Percentiles rank a stretch among this genome's conserved stretches.
phyloP scores from a whole-genome alignment of 2,888 invertebrate genomes.

The Spodoptera exigua region DNA sequence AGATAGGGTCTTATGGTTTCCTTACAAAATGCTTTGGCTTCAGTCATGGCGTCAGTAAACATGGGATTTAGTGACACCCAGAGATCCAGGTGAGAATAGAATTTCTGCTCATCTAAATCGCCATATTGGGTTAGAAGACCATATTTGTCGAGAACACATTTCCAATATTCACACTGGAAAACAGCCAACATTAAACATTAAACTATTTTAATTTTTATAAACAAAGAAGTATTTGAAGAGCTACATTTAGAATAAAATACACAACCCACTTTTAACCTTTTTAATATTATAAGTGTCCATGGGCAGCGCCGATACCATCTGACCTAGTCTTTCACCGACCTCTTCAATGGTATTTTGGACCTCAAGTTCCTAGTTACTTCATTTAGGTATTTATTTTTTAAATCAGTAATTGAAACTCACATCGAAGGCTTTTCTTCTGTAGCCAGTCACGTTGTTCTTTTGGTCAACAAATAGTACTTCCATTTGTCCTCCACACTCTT shows the following conservation, averaged over 20 bases:
- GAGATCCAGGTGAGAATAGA: slow-evolving; percentile 70
- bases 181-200: neutral
- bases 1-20: slow-evolving; percentile 51
- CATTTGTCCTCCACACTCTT: slow-evolving; percentile 64
- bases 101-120: slow-evolving; percentile 66
- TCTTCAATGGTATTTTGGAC: no score
- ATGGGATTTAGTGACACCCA: slow-evolving; percentile 73
- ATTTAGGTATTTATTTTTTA: neutral
- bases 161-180: slow-evolving; percentile 72
- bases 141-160: slow-evolving; percentile 72
- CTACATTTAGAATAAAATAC: no score
- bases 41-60: slow-evolving; percentile 65
- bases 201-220: no score
- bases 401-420: slow-evolving; percentile 44
- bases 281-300: no score
- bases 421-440: slow-evolving; percentile 48
- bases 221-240: no score
- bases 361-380: no score
- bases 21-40: slow-evolving; percentile 70
- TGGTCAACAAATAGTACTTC: slow-evolving; percentile 35
- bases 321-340: no score
- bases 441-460: slow-evolving; percentile 61
- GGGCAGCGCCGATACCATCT: no score
- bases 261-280: no score
- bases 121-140: slow-evolving; percentile 56